Percentiles rank a stretch among this genome's conserved stretches.
These are phyloP conservation scores for Carassius auratus DNA, from an alignment of 2,113 vertebrate genomes.

Conservation along the genomic window DNA sequence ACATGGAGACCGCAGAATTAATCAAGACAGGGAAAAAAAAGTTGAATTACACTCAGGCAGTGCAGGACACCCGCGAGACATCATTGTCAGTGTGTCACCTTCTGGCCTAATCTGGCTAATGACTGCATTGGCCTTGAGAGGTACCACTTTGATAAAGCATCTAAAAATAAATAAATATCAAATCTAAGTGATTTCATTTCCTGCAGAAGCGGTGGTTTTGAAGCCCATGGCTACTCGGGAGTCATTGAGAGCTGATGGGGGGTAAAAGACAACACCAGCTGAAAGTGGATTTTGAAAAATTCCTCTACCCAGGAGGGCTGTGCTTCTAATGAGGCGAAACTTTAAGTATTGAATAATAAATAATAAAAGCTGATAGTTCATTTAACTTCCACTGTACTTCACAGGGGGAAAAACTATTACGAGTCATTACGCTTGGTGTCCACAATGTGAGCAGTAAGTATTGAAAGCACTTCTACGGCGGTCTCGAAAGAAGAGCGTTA, in stretches of 20 bases:
- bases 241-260: constrained; percentile 85
- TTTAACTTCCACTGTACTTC: constrained; percentile 97
- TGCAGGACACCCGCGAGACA: constrained; percentile 35
- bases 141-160: constrained; percentile 25
- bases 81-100: constrained; percentile 43
- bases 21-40: constrained; percentile 8
- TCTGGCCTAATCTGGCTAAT: constrained; percentile 46
- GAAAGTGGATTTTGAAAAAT: constrained; percentile 88
- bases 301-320: constrained; percentile 89
- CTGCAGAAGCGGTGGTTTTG: constrained; percentile 36
- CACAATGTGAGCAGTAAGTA: constrained; percentile 90
- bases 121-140: constrained; percentile 41
- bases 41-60: constrained; percentile 24
- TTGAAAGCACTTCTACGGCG: constrained; percentile 66
- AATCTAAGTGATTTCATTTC: constrained; percentile 27
- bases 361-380: constrained; percentile 99
- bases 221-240: constrained; percentile 85
- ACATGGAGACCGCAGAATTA: constrained; percentile 8
- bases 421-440: constrained; percentile 95
- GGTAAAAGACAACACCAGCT: constrained; percentile 92
- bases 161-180: constrained; percentile 45
- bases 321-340: constrained; percentile 99
- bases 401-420: constrained; percentile 90
- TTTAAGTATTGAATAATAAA: constrained; percentile 99
- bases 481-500: constrained; percentile 52